Percentiles rank a stretch among this genome's conserved stretches.
phyloP scores from a whole-genome alignment of 2,888 invertebrate species.

The Caenorhabditis macrosperma region DNA sequence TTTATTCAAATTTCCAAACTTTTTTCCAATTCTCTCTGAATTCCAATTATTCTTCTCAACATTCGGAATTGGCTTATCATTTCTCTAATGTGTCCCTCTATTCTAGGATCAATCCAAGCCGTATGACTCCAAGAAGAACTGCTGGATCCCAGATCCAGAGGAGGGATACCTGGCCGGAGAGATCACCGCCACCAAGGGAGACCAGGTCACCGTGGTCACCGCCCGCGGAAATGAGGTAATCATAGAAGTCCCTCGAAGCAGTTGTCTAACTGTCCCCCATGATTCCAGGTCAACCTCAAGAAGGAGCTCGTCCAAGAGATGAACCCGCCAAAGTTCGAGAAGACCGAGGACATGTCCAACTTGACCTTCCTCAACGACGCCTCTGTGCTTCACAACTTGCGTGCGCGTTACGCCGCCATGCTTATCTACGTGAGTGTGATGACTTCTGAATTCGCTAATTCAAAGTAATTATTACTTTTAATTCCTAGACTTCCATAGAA shows the following conservation, averaged over 20 bases:
- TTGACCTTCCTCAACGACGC: conserved; percentile 99
- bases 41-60: no score
- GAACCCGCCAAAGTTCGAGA: conserved; percentile 98
- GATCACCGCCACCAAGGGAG: conserved; percentile 93
- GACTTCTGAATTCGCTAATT: not conserved
- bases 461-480: not conserved
- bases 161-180: conserved; percentile 97
- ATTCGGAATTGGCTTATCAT: no score
- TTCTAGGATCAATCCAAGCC: conserved; percentile 94
- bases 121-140: conserved; percentile 99
- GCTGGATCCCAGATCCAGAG: conserved; percentile 98
- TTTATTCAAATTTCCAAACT: no score
- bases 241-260: no score
- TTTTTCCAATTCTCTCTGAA: no score
- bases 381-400: conserved; percentile 97
- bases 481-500: conserved; percentile 21
- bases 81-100: no score
- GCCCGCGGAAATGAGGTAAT: conserved; percentile 89
- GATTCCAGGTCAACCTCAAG: no score
- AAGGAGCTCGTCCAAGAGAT: conserved; percentile 94
- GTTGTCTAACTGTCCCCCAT: no score
- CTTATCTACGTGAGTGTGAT: conserved; percentile 84
- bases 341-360: conserved; percentile 86
- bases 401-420: conserved; percentile 96
- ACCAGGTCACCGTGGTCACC: conserved; percentile 91